Percentiles rank a stretch among this genome's conserved stretches.
Evolutionary conservation across 2,888 invertebrate genomes (phyloP).

Genomic region (Leptopterna dolabrata): DNA sequence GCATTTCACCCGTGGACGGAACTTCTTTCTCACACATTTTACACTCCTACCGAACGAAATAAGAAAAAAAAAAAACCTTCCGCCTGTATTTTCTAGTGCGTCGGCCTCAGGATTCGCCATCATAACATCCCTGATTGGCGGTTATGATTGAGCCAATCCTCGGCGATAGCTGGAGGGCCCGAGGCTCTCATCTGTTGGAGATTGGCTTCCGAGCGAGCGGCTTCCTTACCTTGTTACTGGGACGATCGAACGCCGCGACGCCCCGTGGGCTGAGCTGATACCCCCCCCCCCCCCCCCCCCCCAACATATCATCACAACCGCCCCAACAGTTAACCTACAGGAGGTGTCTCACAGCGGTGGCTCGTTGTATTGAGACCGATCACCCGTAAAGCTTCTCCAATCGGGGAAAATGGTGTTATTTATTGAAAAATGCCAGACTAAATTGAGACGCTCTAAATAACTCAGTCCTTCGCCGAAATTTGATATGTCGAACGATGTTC

Average conservation of each 20-base stretch:
- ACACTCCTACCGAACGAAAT: not conserved
- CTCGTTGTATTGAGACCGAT: not conserved
- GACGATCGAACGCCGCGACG: constrained; percentile 6
- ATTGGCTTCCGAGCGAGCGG: constrained; percentile 50
- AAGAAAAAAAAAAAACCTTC: not conserved
- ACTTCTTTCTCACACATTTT: not conserved
- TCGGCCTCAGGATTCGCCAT: constrained; percentile 26
- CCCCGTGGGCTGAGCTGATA: not conserved
- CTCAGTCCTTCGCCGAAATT: too few relatives aligned
- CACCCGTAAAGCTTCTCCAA: not conserved
- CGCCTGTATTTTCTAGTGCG: not conserved
- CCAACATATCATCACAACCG: too few relatives aligned
- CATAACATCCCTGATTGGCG: constrained; percentile 38
- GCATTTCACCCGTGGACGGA: not conserved
- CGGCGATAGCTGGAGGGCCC: constrained; percentile 22
- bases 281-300: not conserved
- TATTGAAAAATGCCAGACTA: not conserved
- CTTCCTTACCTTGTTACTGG: constrained; percentile 35
- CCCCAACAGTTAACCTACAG: not conserved
- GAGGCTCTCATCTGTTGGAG: constrained; percentile 31
- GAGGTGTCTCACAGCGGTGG: not conserved
- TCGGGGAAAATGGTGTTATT: not conserved
- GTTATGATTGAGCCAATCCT: constrained; percentile 50
- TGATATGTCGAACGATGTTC: too few relatives aligned
- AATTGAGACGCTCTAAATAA: too few relatives aligned